Base-by-base conservation (phyloP, 2,888 invertebrate genomes). In the Folsomia manolachei region DNA sequence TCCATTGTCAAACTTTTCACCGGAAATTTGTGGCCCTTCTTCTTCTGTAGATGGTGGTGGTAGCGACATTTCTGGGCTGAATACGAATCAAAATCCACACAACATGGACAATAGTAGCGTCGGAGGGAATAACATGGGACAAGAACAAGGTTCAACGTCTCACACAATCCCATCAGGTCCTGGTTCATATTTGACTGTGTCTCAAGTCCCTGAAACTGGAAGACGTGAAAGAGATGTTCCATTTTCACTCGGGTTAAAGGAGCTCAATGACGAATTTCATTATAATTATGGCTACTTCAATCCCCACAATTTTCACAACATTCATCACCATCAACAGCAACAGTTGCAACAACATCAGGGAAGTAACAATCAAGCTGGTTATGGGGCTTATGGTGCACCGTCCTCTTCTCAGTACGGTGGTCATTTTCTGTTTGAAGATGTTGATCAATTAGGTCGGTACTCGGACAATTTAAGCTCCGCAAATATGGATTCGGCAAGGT, bases 1-100 rank as follows among this genome's bases (percentile, higher is more conserved):
- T 56, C 56, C 56, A 14, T 56, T 56, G 56, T 56, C 56, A 7
- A 56, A 56, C 56, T 56, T 56, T 56, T 56, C 56, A 56, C 56
- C 56, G 56, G 56, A 56, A 56, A 56, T 56, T 56, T 56, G 19
- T 56, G 21, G 56, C n/a, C 4, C 19, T 56, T 7, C 56, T 56
- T 7, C 11, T n/a, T 7, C 7, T 7, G 56, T 7, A 14, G 56
- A 14, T 39, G 39, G 39, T 39, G 39, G 39, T 9, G 39, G 39
- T 14, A 14, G 39, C 39, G 14, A 4, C 39, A 14, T 39, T 14
- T 4, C 39, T 39, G 39, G 39, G 14, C 14, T 39, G 39, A 39
- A 39, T 39, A 39, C 14, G 39, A 39, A 39, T 39, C 39, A 39
- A 14, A 39, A 39, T 39, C 39, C 4, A 14, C 39, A 39, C 39